A percentile compares a stretch with the other conserved stretches of the same genome.
phyloP scores from a whole-genome alignment of 2,888 invertebrate genomes.

The Spodoptera littoralis region DNA sequence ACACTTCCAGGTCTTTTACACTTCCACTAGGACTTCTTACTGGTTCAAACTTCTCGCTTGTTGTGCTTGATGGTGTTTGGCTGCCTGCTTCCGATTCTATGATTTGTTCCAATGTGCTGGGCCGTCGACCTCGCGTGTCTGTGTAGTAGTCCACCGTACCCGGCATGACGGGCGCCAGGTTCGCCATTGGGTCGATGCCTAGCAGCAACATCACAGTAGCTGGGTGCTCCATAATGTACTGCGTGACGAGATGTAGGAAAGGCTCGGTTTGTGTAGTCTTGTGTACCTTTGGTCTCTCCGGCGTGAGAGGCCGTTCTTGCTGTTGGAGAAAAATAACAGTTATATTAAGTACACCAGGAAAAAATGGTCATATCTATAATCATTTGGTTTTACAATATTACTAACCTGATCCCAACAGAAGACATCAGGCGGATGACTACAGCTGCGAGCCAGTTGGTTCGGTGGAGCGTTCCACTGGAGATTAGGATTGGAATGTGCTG shows the following conservation, averaged over 20 bases:
- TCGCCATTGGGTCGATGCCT: constrained; percentile 91
- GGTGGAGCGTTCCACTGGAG: constrained; percentile 89
- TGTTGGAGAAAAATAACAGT: constrained; percentile 52
- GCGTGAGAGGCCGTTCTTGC: constrained; percentile 81
- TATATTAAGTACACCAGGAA: background rate
- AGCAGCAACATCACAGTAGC: constrained; percentile 92
- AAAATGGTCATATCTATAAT: too few relatives aligned
- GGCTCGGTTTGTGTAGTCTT: constrained; percentile 90
- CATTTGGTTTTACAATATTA: background rate
- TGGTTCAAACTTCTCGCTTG: constrained; percentile 77
- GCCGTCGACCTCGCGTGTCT: constrained; percentile 76
- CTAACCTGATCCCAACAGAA: constrained; percentile 92
- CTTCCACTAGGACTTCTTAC: constrained; percentile 76
- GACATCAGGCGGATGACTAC: constrained; percentile 95
- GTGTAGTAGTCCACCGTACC: constrained; percentile 82
- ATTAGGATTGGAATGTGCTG: constrained; percentile 95
- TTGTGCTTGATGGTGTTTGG: constrained; percentile 81
- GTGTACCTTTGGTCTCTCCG: constrained; percentile 79
- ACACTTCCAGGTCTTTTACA: constrained; percentile 71
- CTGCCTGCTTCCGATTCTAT: constrained; percentile 83
- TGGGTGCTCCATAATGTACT: constrained; percentile 92
- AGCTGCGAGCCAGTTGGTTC: constrained; percentile 92
- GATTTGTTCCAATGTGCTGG: constrained; percentile 83
- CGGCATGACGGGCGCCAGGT: constrained; percentile 78
- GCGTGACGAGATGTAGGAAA: constrained; percentile 89